Conservation (phyloP, 1,140 invertebrate species). For the Archegozetes longisetosus region DNA sequence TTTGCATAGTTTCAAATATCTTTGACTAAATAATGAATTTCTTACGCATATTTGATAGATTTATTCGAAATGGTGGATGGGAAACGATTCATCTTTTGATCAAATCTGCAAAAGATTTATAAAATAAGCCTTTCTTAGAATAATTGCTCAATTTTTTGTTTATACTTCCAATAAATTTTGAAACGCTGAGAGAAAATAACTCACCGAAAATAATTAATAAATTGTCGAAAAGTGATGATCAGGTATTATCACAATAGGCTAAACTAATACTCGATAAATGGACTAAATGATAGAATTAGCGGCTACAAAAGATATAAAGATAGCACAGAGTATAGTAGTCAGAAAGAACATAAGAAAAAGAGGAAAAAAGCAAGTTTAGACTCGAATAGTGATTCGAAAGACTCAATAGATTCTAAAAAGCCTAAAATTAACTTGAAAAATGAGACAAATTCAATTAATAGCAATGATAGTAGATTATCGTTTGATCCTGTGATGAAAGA, state of each 20-base stretch:
- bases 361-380: conserved; percentile 4
- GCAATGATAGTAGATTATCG: neutral
- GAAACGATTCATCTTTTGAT: conserved; percentile 70
- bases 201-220: conserved; percentile 78
- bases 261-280: conserved; percentile 15
- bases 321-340: neutral
- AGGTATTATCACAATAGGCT: conserved; percentile 13
- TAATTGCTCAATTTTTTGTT: conserved; percentile 67
- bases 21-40: conserved; percentile 25
- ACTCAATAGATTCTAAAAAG: neutral
- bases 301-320: neutral
- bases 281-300: neutral
- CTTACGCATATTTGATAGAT: conserved; percentile 36
- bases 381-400: neutral
- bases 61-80: conserved; percentile 80
- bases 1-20: neutral
- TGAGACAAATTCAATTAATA: neutral
- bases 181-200: conserved; percentile 71
- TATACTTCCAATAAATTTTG: conserved; percentile 69
- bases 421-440: no score
- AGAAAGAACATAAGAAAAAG: conserved; percentile 13
- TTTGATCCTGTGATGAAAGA: neutral
- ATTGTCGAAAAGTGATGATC: conserved; percentile 28
- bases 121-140: conserved; percentile 62
- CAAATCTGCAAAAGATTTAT: conserved; percentile 56